These are phyloP conservation scores for Plagiodera versicolora DNA, from an alignment of 2,888 invertebrate species.

Conservation along the genomic window DNA sequence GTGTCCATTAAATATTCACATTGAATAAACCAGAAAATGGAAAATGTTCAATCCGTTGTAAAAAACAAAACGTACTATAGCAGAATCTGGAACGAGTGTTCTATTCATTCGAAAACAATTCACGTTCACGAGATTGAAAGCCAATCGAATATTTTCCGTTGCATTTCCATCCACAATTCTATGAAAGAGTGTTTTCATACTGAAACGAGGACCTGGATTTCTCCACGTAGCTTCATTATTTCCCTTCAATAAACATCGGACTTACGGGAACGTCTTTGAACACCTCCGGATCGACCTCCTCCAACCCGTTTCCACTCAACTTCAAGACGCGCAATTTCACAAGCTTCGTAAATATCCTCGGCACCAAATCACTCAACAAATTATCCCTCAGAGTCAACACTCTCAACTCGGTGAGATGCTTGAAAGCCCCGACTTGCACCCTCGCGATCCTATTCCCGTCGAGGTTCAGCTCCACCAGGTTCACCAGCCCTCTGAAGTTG, in stretches of 20 bases:
- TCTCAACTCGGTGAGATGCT: constrained; percentile 70
- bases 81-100: too few relatives aligned
- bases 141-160: too few relatives aligned
- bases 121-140: too few relatives aligned
- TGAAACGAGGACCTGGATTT: too few relatives aligned
- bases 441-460: constrained; percentile 74
- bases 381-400: constrained; percentile 69
- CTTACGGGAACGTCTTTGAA: constrained; percentile 71
- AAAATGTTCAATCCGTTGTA: not conserved
- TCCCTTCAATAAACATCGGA: constrained; percentile 13
- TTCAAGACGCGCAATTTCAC: constrained; percentile 71
- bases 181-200: too few relatives aligned
- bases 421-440: constrained; percentile 76
- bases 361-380: constrained; percentile 68
- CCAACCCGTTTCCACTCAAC: constrained; percentile 70
- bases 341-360: constrained; percentile 74
- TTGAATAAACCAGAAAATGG: too few relatives aligned
- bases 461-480: constrained; percentile 70
- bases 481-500: constrained; percentile 77
- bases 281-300: constrained; percentile 74
- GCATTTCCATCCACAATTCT: too few relatives aligned
- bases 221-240: too few relatives aligned
- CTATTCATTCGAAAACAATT: too few relatives aligned
- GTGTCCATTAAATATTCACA: too few relatives aligned
- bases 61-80: too few relatives aligned